Evolutionary conservation across 2,888 invertebrate species (phyloP).

Genomic region (Dicyrtoma fusca): DNA sequence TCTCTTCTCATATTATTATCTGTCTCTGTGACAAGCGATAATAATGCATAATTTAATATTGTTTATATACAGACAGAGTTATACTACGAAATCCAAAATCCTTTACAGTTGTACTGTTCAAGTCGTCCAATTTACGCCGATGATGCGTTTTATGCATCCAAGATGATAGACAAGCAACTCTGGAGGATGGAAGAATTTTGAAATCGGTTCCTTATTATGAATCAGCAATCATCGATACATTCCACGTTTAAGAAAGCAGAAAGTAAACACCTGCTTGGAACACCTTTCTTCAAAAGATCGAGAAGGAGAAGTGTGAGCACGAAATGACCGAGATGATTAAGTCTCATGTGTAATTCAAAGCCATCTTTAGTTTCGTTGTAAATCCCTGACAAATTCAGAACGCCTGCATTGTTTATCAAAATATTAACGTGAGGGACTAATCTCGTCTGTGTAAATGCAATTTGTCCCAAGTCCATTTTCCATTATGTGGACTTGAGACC

Average conservation of each 20-base stretch:
- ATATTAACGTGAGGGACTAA: slow-evolving; percentile 72
- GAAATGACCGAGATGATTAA: slow-evolving; percentile 84
- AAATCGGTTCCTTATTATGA: too few relatives aligned
- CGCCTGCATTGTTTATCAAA: slow-evolving; percentile 80
- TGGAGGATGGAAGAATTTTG: too few relatives aligned
- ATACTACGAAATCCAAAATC: too few relatives aligned
- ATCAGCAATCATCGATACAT: too few relatives aligned
- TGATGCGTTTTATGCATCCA: slow-evolving; percentile 54
- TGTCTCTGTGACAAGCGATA: too few relatives aligned
- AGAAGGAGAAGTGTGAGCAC: slow-evolving; percentile 77
- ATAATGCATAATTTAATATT: too few relatives aligned
- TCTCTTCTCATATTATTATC: too few relatives aligned
- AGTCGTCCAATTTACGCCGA: slow-evolving; percentile 53
- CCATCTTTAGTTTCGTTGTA: slow-evolving; percentile 69
- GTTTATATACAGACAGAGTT: too few relatives aligned
- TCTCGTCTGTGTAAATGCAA: too few relatives aligned
- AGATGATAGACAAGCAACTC: slow-evolving; percentile 57
- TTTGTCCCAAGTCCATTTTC: too few relatives aligned
- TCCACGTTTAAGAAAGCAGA: too few relatives aligned
- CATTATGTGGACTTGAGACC: too few relatives aligned
- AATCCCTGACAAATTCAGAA: slow-evolving; percentile 60
- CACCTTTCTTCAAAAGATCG: slow-evolving; percentile 68
- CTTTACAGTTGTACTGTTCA: slow-evolving; percentile 37
- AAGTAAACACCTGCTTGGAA: slow-evolving; percentile 71
- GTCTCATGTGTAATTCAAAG: slow-evolving; percentile 79